Percentiles rank a stretch among this genome's conserved stretches.
Evolutionary conservation across 2,888 invertebrate genomes (phyloP).

Genomic region (Gerris lacustris): DNA sequence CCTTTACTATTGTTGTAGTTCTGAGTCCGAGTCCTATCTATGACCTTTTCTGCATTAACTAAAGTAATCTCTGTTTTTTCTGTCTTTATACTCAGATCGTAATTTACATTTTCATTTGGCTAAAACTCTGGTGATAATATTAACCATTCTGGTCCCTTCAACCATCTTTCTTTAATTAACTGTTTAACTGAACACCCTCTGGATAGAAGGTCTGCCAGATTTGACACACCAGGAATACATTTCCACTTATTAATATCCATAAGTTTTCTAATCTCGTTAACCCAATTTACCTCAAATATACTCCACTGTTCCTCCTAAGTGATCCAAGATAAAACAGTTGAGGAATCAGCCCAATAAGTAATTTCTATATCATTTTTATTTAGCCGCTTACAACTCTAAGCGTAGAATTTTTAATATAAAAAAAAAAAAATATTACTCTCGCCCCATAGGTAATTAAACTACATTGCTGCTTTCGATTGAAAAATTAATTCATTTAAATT

Average conservation of each 20-base stretch:
- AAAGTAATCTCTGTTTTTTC: not conserved
- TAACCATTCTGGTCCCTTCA: not conserved
- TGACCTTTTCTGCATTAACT: not conserved
- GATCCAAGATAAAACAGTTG: not conserved
- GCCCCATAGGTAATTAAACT: too few relatives aligned
- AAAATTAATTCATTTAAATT: too few relatives aligned
- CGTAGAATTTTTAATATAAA: too few relatives aligned
- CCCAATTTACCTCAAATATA: conserved; percentile 23
- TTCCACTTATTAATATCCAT: conserved; percentile 12
- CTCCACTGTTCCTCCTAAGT: conserved; percentile 13
- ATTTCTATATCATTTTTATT: not conserved
- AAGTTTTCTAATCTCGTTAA: conserved; percentile 22
- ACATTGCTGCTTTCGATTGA: too few relatives aligned
- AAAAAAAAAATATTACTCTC: too few relatives aligned
- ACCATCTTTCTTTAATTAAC: not conserved
- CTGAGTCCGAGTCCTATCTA: not conserved
- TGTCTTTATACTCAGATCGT: not conserved
- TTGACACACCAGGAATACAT: conserved; percentile 10
- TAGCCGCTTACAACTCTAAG: too few relatives aligned
- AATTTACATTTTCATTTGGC: not conserved
- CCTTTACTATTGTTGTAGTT: too few relatives aligned
- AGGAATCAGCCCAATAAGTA: not conserved
- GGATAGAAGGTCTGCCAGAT: not conserved
- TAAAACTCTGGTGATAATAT: not conserved
- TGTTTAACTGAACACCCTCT: not conserved